Percentiles rank a stretch among this genome's conserved stretches.
Evolutionary conservation across 2,797 vertebrate genomes (phyloP).

Genomic region (Girardinus metallicus): DNA sequence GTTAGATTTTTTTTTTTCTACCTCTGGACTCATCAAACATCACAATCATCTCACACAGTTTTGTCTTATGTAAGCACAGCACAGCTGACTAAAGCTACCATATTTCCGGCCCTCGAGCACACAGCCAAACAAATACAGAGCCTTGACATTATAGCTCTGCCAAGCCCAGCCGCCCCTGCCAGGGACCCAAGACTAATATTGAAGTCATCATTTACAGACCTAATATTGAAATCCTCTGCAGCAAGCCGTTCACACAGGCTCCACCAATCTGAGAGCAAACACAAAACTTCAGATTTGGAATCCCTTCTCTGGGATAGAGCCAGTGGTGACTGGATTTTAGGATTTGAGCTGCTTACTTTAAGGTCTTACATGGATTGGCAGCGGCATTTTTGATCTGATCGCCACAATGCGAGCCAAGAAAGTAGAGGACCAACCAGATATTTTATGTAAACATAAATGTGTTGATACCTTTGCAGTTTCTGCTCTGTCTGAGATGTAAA

Average conservation of each 20-base stretch:
- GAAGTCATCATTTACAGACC: conserved; percentile 3
- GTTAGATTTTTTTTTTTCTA: background rate
- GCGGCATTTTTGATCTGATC: background rate
- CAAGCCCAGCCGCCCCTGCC: background rate
- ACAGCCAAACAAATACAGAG: conserved; percentile 3
- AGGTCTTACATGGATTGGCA: background rate
- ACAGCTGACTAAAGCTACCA: background rate
- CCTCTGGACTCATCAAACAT: background rate
- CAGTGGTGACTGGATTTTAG: background rate
- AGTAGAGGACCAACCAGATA: background rate
- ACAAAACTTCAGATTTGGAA: conserved; percentile 1
- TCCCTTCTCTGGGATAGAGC: background rate
- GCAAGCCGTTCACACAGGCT: background rate
- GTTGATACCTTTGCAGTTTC: background rate
- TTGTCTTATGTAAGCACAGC: background rate
- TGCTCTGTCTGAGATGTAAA: background rate
- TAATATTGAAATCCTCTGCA: conserved; percentile 11
- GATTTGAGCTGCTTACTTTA: background rate
- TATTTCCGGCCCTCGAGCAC: background rate
- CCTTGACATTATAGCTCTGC: background rate
- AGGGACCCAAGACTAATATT: background rate
- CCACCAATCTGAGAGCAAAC: background rate
- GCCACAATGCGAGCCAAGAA: background rate
- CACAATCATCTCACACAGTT: background rate
- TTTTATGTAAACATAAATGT: background rate